phyloP scores from a whole-genome alignment of 2,113 vertebrate genomes.

The Sigmodon hispidus region DNA sequence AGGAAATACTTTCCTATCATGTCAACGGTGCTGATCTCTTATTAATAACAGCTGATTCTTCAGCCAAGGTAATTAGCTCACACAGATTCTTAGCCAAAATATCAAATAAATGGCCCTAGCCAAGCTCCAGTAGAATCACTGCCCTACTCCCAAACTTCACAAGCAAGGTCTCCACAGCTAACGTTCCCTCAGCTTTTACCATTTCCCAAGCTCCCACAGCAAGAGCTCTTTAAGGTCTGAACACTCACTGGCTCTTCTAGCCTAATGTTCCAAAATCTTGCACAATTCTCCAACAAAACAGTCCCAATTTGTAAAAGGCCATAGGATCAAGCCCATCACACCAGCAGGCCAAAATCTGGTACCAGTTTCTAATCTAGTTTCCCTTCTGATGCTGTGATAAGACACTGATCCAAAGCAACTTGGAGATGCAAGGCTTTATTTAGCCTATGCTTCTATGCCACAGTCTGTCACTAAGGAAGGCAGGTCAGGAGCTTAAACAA shows the following conservation, averaged over 20 bases:
- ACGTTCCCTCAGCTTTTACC: background rate
- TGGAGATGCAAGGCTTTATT: background rate
- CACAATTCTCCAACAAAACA: background rate
- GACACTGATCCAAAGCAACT: background rate
- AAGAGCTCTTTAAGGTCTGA: background rate
- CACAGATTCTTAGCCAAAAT: background rate
- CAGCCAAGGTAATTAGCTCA: background rate
- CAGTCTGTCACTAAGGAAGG: background rate
- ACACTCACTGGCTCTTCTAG: background rate
- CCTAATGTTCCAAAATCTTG: background rate
- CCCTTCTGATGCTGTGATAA: background rate
- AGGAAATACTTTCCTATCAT: background rate
- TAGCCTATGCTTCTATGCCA: background rate
- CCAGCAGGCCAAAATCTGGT: background rate
- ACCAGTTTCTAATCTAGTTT: background rate
- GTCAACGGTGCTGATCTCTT: background rate
- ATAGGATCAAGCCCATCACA: background rate
- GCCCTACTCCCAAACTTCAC: background rate
- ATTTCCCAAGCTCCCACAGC: background rate
- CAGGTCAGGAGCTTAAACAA: background rate
- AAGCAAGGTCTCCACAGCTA: background rate
- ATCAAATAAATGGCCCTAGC: background rate
- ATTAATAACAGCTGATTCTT: background rate
- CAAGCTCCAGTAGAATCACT: background rate
- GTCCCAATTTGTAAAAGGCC: background rate